Evolutionary conservation across 2,113 vertebrate genomes (phyloP).

Genomic region (Pachypanchax playfairii): DNA sequence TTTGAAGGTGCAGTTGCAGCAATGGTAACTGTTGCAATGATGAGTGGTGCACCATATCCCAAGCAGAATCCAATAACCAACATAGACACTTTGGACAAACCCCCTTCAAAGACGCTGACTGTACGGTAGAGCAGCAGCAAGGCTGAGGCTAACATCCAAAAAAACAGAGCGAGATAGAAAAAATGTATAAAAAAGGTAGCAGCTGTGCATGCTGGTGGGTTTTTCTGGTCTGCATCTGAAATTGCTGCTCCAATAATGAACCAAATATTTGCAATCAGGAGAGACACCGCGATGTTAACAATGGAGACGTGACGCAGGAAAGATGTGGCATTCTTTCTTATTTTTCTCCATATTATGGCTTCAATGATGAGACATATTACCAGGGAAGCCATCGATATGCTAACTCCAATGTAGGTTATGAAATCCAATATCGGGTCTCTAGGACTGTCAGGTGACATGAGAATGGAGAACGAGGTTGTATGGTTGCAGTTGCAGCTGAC

Average conservation of each 20-base stretch:
- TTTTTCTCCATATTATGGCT: slow-evolving; percentile 79
- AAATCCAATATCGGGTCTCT: slow-evolving; percentile 34
- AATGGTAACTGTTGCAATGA: slow-evolving; percentile 81
- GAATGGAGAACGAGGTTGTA: too few species aligned
- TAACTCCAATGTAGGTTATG: slow-evolving; percentile 82
- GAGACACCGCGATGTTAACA: slow-evolving; percentile 64
- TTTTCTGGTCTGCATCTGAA: background rate
- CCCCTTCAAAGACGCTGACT: slow-evolving; percentile 71
- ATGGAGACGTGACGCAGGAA: slow-evolving; percentile 84
- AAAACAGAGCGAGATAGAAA: slow-evolving; percentile 86
- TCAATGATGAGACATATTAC: slow-evolving; percentile 83
- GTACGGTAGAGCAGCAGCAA: slow-evolving; percentile 84
- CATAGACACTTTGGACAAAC: slow-evolving; percentile 38
- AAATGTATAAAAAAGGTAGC: slow-evolving; percentile 79
- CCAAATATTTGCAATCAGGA: slow-evolving; percentile 69
- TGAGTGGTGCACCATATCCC: slow-evolving; percentile 83
- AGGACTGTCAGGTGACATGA: slow-evolving; percentile 72
- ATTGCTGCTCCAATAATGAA: slow-evolving; percentile 67
- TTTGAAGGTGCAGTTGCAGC: slow-evolving; percentile 74
- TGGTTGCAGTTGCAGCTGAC: too few species aligned
- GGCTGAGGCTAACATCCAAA: slow-evolving; percentile 87
- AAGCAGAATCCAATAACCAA: slow-evolving; percentile 68
- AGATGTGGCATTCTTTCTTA: slow-evolving; percentile 78
- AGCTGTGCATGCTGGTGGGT: slow-evolving; percentile 61
- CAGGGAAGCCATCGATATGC: slow-evolving; percentile 82